Percentiles rank a stretch among this genome's conserved stretches.
These are phyloP conservation scores for Ochropleura leucogaster DNA, from an alignment of 2,888 invertebrate genomes.

Conservation along the genomic window DNA sequence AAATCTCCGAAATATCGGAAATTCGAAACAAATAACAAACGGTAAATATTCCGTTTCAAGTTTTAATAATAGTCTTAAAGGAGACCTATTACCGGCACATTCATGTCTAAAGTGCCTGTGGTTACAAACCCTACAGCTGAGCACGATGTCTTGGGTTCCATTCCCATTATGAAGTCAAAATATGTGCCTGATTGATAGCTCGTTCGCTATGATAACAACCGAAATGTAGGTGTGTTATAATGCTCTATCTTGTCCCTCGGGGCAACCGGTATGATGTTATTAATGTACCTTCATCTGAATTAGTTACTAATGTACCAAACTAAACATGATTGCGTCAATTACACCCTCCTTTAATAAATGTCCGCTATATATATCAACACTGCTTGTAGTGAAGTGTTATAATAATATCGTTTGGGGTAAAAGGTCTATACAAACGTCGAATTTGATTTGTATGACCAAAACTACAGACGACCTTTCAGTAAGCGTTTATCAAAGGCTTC, in stretches of 20 bases:
- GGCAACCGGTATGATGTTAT: neutral
- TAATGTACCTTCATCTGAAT: neutral
- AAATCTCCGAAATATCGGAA: too few relatives aligned
- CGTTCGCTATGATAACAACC: neutral
- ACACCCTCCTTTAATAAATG: neutral
- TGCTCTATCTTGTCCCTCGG: neutral
- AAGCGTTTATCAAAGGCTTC: neutral
- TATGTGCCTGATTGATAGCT: neutral
- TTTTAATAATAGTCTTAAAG: too few relatives aligned
- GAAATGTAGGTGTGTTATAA: too few relatives aligned
- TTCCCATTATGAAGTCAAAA: neutral
- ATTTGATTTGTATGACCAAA: slow-evolving; percentile 15
- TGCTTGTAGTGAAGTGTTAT: neutral
- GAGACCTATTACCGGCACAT: too few relatives aligned
- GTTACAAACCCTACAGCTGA: too few relatives aligned
- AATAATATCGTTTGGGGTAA: neutral
- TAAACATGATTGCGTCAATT: neutral
- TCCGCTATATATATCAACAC: neutral
- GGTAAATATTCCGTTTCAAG: too few relatives aligned
- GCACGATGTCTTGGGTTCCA: neutral
- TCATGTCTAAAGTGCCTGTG: too few relatives aligned
- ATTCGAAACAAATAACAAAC: too few relatives aligned
- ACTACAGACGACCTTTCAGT: neutral
- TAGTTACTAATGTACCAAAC: neutral
- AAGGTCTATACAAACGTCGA: slow-evolving; percentile 1